Percentiles rank a stretch among this genome's conserved stretches.
phyloP scores from a whole-genome alignment of 2,888 invertebrate species.

The Plebejus melissa region DNA sequence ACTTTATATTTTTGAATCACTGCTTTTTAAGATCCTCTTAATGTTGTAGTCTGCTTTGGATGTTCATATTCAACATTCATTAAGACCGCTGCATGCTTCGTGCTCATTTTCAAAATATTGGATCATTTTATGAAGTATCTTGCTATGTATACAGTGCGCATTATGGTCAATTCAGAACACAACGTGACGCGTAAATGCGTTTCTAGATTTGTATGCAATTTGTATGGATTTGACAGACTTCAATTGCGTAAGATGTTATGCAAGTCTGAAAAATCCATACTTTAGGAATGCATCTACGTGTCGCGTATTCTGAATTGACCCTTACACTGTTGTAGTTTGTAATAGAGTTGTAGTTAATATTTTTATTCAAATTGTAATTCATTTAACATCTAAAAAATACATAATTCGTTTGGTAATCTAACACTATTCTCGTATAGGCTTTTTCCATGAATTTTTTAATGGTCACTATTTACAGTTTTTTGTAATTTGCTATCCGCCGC shows the following conservation, averaged over 20 bases:
- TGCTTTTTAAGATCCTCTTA: neutral
- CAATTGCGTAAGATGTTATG: no score
- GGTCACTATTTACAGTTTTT: conserved; percentile 1
- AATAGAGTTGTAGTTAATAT: no score
- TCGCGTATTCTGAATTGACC: no score
- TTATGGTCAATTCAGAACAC: neutral
- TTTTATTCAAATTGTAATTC: no score
- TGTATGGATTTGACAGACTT: no score
- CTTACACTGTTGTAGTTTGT: no score
- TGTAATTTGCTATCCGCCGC: neutral
- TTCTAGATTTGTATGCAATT: no score
- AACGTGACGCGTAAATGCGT: no score
- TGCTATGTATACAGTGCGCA: neutral
- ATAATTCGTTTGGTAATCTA: neutral
- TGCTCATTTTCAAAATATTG: neutral
- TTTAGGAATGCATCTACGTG: no score
- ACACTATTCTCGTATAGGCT: neutral
- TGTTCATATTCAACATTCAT: neutral
- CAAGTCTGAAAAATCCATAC: no score
- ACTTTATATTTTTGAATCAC: neutral
- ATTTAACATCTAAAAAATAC: neutral
- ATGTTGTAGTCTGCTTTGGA: conserved; percentile 1
- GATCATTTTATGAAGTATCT: neutral
- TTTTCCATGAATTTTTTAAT: neutral
- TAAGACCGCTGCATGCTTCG: conserved; percentile 6